Evolutionary conservation across 2,797 vertebrate genomes (phyloP).

Genomic region (Lepidocolaptes lacrymiger): DNA sequence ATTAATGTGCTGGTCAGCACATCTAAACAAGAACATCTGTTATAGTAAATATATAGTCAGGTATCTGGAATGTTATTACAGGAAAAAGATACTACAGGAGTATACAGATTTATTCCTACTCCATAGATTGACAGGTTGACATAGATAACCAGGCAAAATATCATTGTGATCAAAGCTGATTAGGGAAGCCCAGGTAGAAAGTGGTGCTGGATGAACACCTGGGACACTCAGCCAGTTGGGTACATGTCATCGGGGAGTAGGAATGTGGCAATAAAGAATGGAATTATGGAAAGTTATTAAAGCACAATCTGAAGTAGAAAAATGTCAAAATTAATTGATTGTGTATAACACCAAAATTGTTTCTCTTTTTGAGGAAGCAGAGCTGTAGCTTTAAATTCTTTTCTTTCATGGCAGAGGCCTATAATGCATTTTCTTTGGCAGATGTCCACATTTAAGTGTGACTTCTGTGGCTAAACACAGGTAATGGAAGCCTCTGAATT

Average conservation of each 20-base stretch:
- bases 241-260: neutral
- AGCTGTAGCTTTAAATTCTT: neutral
- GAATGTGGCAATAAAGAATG: neutral
- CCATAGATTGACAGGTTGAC: neutral
- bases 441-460: neutral
- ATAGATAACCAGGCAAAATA: neutral
- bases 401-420: neutral
- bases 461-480: neutral
- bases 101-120: neutral
- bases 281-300: neutral
- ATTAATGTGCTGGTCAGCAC: neutral
- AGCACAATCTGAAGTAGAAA: neutral
- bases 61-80: neutral
- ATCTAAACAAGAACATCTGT: neutral
- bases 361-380: neutral
- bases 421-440: slow-evolving; percentile 21
- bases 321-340: neutral
- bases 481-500: neutral
- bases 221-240: neutral
- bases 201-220: neutral
- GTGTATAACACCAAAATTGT: neutral
- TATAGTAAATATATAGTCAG: neutral
- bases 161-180: neutral
- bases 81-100: neutral
- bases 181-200: neutral